These are phyloP conservation scores for Thumatha senex DNA, from an alignment of 2,888 invertebrate genomes.

Conservation along the genomic window DNA sequence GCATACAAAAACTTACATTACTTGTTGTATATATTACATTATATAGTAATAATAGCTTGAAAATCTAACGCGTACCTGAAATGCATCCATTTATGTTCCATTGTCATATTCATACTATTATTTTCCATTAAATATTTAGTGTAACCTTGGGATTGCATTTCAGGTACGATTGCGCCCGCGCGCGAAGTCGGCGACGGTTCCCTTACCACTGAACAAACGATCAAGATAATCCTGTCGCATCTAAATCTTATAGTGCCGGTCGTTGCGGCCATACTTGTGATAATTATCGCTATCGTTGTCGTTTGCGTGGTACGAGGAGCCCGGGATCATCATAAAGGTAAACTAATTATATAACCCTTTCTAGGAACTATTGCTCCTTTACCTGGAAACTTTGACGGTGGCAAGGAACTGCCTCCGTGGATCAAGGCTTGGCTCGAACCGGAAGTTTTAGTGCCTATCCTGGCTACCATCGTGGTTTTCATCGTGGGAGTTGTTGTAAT, in stretches of 20 bases:
- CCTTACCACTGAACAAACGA: conserved; percentile 90
- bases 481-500: conserved; percentile 95
- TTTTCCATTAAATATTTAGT: conserved; percentile 1
- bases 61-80: conserved; percentile 66
- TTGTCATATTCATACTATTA: background rate
- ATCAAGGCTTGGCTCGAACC: conserved; percentile 94
- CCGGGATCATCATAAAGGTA: conserved; percentile 93
- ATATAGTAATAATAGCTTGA: conserved; percentile 1
- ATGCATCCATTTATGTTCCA: conserved; percentile 65
- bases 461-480: conserved; percentile 95
- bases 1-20: conserved; percentile 37
- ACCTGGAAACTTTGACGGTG: conserved; percentile 83
- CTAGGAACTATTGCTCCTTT: conserved; percentile 93
- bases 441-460: conserved; percentile 94
- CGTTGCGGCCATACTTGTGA: conserved; percentile 95
- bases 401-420: conserved; percentile 87
- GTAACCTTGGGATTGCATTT: conserved; percentile 83
- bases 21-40: background rate
- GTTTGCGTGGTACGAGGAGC: conserved; percentile 95
- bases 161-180: conserved; percentile 96
- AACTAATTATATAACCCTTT: conserved; percentile 35
- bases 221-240: conserved; percentile 94
- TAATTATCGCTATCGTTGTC: conserved; percentile 96
- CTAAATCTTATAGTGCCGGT: conserved; percentile 97
- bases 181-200: conserved; percentile 89